Base-by-base conservation (phyloP, 2,888 invertebrate genomes). In the Acheta domesticus region DNA sequence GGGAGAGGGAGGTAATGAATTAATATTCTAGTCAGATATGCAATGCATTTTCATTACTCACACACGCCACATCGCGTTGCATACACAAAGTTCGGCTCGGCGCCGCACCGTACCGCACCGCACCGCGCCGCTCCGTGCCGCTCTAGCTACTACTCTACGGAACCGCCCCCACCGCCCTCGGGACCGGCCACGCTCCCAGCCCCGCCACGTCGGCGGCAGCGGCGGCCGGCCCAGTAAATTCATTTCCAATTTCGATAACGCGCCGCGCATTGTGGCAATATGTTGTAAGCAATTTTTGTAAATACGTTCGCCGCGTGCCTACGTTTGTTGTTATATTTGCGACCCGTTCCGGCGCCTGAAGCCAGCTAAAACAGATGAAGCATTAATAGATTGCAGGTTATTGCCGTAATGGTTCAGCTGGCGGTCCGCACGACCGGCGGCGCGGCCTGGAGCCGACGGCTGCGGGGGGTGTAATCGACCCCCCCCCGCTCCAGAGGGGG, bases 1-100 rank as follows among this genome's bases (percentile, higher is more conserved):
- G 62, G 62, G 62, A 62, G 62, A 62, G 62, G 62, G 62, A 62
- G 62, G 62, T 62, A 62, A 62, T 62, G 62, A 62, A 62, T 62
- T 62, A 62, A 62, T 62, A 62, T 62, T 62, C 62, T 62, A 62
- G 62, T 62, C 62, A 62, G 62, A 62, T 62, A 62, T 62, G 62
- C 62, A 62, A 62, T 62, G 62, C 62, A 62, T 62, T 62, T 62
- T 62, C 62, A 62, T 62, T 62, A 62, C 62, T 62, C 62, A 62
- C 62, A 62, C 62, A 62, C 62, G 62, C 62, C 62, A 62, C 62
- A 62, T 62, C 62, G 62, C 62, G 62, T 62, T 62, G 62, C 62
- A 62, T 62, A 62, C 62, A 62, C 62, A 62, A 62, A 62, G 62
- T 62, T 62, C n/a, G 62, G 16, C 16, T 62, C 16, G n/a, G 62